A percentile compares a stretch with the other conserved stretches of the same genome.
Conservation (phyloP, 1,140 invertebrate species). For the Drosophila nigrodunni region DNA sequence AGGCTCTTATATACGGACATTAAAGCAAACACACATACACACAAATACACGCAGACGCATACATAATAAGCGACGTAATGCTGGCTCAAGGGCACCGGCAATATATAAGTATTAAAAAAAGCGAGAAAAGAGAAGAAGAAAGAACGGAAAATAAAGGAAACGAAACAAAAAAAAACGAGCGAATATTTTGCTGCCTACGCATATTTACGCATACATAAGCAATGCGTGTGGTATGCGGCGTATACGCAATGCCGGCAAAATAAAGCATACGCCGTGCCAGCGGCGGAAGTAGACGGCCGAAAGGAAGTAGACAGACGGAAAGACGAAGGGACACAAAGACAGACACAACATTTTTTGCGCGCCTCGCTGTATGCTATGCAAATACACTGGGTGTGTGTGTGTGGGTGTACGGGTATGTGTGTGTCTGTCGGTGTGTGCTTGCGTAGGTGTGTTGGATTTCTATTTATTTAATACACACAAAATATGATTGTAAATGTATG, state of each 20-base stretch:
- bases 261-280: constrained; percentile 71
- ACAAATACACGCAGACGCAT: constrained; percentile 23
- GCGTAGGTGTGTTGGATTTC: constrained; percentile 37
- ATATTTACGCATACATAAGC: constrained; percentile 52
- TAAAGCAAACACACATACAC: constrained; percentile 19
- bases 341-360: constrained; percentile 42
- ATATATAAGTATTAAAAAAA: constrained; percentile 17
- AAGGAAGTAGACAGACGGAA: constrained; percentile 34
- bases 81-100: constrained; percentile 67
- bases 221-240: constrained; percentile 45
- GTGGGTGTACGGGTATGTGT: constrained; percentile 12
- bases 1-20: constrained; percentile 17
- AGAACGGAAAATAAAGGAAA: not conserved
- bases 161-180: not conserved
- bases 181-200: constrained; percentile 62
- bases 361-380: constrained; percentile 60
- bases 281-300: constrained; percentile 61
- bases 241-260: constrained; percentile 71
- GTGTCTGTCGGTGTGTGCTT: constrained; percentile 22
- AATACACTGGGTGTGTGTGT: constrained; percentile 44
- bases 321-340: not conserved
- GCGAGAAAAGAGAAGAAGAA: constrained; percentile 9
- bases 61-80: constrained; percentile 55
- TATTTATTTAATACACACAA: constrained; percentile 67
- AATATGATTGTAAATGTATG: constrained; percentile 75